Evolutionary conservation across 1,140 invertebrate species (phyloP).

Genomic region (Hormaphis cornu): DNA sequence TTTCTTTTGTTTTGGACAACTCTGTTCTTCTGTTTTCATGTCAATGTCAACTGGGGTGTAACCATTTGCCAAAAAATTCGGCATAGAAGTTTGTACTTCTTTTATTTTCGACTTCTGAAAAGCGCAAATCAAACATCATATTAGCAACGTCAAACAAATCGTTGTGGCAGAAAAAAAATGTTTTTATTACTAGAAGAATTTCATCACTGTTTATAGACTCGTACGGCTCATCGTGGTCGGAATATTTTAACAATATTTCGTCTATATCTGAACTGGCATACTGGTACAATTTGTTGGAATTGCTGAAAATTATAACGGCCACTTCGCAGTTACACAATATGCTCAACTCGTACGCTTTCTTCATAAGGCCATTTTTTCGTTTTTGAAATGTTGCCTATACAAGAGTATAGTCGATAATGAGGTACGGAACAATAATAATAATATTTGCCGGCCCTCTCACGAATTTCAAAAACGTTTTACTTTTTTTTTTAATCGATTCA

Average conservation of each 20-base stretch:
- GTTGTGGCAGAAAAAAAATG: neutral
- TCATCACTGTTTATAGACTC: conserved; percentile 99
- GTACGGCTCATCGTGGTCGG: conserved; percentile 99
- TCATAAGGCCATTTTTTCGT: conserved; percentile 99
- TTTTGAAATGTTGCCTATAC: conserved; percentile 99
- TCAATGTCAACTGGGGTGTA: neutral
- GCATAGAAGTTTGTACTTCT: conserved; percentile 94
- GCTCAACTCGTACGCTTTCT: conserved; percentile 98
- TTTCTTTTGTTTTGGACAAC: neutral
- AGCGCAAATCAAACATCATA: conserved; percentile 43
- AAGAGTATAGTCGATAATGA: conserved; percentile 25
- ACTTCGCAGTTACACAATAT: conserved; percentile 99
- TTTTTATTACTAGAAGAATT: conserved; percentile 88
- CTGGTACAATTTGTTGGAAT: conserved; percentile 98
- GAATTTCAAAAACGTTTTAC: no score
- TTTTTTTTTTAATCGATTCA: no score
- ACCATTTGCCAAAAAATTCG: neutral
- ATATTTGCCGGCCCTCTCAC: no score
- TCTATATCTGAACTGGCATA: conserved; percentile 99
- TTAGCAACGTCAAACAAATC: neutral
- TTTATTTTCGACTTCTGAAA: conserved; percentile 94
- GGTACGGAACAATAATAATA: no score
- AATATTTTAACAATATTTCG: conserved; percentile 98
- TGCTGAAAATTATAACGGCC: conserved; percentile 98
- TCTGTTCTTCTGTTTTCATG: neutral